These are phyloP conservation scores for Platyscapa corneri DNA, from an alignment of 1,140 invertebrate species.

Conservation along the genomic window DNA sequence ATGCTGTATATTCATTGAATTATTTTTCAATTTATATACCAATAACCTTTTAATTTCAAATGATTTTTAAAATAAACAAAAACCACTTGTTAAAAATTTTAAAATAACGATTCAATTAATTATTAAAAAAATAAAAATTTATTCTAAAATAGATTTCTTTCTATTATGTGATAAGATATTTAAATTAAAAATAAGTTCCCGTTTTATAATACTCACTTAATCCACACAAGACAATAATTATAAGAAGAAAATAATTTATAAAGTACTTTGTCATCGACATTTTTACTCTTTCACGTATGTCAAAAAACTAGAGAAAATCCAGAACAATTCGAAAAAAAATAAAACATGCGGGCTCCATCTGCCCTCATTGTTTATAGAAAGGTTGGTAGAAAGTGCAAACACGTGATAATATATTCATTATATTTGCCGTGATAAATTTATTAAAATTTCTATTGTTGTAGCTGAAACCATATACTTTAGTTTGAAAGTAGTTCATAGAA, in stretches of 20 bases:
- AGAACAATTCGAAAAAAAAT: slow-evolving; percentile 25
- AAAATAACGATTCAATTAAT: no score
- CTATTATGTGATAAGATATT: neutral
- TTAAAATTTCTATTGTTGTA: slow-evolving; percentile 37
- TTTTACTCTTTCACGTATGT: slow-evolving; percentile 34
- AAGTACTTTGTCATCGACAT: slow-evolving; percentile 26
- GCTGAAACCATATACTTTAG: neutral
- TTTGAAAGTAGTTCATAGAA: slow-evolving; percentile 27
- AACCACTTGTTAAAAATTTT: no score
- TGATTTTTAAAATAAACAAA: no score
- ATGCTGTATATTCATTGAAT: no score
- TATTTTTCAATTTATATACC: no score
- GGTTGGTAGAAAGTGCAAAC: slow-evolving; percentile 44
- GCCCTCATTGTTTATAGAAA: slow-evolving; percentile 45
- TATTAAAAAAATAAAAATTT: neutral
- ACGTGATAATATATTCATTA: slow-evolving; percentile 40
- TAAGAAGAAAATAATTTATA: neutral
- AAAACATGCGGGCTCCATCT: slow-evolving; percentile 43
- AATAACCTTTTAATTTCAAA: no score
- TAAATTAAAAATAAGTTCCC: slow-evolving; percentile 19
- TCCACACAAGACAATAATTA: slow-evolving; percentile 1
- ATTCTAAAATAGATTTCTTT: neutral
- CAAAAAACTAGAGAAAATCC: slow-evolving; percentile 49
- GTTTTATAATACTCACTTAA: slow-evolving; percentile 32
- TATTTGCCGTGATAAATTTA: slow-evolving; percentile 15